Evolutionary conservation across 2,113 vertebrate genomes (phyloP).

Genomic region (Hucho hucho): DNA sequence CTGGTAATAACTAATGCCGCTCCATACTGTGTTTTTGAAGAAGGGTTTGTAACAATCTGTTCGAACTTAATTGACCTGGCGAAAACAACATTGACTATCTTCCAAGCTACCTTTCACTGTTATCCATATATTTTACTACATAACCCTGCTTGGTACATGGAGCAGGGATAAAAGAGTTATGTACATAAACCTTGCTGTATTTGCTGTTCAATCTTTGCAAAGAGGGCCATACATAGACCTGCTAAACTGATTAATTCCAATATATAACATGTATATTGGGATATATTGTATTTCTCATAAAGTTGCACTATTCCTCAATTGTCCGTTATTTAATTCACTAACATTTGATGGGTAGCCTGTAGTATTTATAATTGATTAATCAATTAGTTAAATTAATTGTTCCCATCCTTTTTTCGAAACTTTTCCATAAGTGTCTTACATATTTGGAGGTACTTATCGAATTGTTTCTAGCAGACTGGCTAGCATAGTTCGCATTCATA

Average conservation of each 20-base stretch:
- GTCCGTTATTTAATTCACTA: background rate
- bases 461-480: too few species aligned
- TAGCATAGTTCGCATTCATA: too few species aligned
- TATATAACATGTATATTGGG: constrained; percentile 51
- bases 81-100: constrained; percentile 12
- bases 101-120: constrained; percentile 35
- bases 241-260: constrained; percentile 39
- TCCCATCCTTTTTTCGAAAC: background rate
- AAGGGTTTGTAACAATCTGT: background rate
- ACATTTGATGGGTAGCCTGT: background rate
- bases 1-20: constrained; percentile 11
- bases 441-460: too few species aligned
- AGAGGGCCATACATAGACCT: constrained; percentile 24
- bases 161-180: constrained; percentile 7
- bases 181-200: constrained; percentile 26
- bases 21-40: too few species aligned
- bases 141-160: constrained; percentile 17
- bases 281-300: constrained; percentile 62
- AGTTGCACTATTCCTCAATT: constrained; percentile 63
- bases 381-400: too few species aligned
- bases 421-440: too few species aligned
- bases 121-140: constrained; percentile 17
- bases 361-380: too few species aligned
- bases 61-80: background rate
- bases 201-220: constrained; percentile 21